A percentile compares a stretch with the other conserved stretches of the same genome.
phyloP scores from a whole-genome alignment of 2,888 invertebrate genomes.

The Glaucopsyche alexis region DNA sequence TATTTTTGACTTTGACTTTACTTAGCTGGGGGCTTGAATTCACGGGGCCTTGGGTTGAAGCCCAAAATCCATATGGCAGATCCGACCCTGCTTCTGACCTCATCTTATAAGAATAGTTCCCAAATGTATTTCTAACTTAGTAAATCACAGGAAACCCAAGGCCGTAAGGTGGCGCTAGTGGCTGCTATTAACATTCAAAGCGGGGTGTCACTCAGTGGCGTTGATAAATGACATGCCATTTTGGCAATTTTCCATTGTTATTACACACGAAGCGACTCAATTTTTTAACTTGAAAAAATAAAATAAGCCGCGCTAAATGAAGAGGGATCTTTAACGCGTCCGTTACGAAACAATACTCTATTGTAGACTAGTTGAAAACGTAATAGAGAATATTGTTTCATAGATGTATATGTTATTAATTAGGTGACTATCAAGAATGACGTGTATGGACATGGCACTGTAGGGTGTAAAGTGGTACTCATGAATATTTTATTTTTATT shows the following conservation, averaged over 20 bases:
- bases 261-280: constrained; percentile 29
- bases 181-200: constrained; percentile 31
- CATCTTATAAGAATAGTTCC: too few relatives aligned
- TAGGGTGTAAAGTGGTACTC: too few relatives aligned
- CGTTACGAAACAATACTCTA: neutral
- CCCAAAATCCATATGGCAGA: too few relatives aligned
- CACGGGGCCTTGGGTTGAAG: too few relatives aligned
- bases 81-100: too few relatives aligned
- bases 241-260: constrained; percentile 33
- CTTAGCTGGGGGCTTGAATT: too few relatives aligned
- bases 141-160: neutral
- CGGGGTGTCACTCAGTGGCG: constrained; percentile 28
- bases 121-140: neutral
- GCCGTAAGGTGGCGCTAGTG: constrained; percentile 27
- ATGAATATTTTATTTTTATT: too few relatives aligned
- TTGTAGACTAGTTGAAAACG: neutral
- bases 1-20: too few relatives aligned
- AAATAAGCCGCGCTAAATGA: neutral
- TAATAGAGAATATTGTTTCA: neutral
- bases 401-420: too few relatives aligned
- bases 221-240: constrained; percentile 31
- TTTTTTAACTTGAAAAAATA: constrained; percentile 30
- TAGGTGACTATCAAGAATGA: too few relatives aligned
- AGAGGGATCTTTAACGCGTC: neutral
- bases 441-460: too few relatives aligned